Conservation (phyloP, 2,888 invertebrate species). For the Lasioglossum figueresi region DNA sequence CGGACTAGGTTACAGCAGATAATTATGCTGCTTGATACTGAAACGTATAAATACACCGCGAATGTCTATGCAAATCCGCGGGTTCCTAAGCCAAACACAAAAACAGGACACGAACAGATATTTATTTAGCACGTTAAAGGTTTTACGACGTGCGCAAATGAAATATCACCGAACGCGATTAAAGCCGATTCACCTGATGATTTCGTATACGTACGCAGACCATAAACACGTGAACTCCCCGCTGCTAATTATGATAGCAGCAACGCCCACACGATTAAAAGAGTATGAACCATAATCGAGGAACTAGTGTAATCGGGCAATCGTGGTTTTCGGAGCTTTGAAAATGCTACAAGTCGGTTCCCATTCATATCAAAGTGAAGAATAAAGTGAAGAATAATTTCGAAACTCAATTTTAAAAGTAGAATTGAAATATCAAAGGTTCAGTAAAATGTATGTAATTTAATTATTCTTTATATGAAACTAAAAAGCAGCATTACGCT, state of each 20-base stretch:
- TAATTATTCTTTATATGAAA: background rate
- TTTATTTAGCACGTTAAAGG: background rate
- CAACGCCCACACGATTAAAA: background rate
- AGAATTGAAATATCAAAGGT: background rate
- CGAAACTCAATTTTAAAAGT: background rate
- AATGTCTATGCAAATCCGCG: background rate
- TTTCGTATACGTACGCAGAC: background rate
- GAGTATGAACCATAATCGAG: background rate
- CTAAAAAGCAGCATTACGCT: background rate
- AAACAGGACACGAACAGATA: background rate
- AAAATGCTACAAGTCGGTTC: background rate
- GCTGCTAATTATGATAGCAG: background rate
- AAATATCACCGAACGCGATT: background rate
- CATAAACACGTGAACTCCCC: background rate
- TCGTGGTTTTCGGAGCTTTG: background rate
- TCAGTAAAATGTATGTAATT: background rate
- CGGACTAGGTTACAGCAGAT: background rate
- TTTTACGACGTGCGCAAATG: background rate
- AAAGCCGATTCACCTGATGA: background rate
- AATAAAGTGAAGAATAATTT: background rate
- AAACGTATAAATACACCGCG: background rate
- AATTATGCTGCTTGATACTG: background rate
- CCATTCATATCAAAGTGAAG: background rate
- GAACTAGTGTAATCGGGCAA: background rate
- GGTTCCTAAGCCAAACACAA: background rate